Evolutionary conservation across 2,113 vertebrate species (phyloP).

Genomic region (Promerops cafer): DNA sequence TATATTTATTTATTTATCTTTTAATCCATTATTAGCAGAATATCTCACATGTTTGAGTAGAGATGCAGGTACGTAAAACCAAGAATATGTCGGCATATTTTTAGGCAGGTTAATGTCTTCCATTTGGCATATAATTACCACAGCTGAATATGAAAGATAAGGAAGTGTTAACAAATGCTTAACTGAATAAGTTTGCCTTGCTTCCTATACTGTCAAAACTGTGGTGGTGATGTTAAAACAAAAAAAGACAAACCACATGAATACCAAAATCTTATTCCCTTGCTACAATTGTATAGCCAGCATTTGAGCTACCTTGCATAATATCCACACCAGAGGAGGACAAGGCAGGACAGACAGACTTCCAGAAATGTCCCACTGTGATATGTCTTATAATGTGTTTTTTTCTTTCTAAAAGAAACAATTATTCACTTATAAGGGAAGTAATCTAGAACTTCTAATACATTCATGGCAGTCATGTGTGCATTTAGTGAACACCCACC

Average conservation of each 20-base stretch:
- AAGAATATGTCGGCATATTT: background rate
- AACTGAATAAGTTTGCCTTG: background rate
- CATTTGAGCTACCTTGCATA: background rate
- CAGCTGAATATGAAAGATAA: background rate
- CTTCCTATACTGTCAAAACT: background rate
- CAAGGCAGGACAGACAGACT: background rate
- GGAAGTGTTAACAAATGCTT: background rate
- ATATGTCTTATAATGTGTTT: background rate
- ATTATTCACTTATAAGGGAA: background rate
- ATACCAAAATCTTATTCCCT: background rate
- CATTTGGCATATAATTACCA: background rate
- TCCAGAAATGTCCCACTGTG: background rate
- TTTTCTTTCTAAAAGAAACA: background rate
- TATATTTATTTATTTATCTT: no score
- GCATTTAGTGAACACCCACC: background rate
- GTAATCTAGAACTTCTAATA: background rate
- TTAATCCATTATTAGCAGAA: background rate
- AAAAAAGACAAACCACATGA: background rate
- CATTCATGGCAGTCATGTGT: background rate
- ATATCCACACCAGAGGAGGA: background rate
- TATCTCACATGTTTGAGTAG: background rate
- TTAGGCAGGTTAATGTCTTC: background rate
- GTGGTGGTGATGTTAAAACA: background rate
- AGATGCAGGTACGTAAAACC: background rate
- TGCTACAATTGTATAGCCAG: background rate